Conservation (phyloP, 2,888 invertebrate species). For the Melangyna quadrimaculata region DNA sequence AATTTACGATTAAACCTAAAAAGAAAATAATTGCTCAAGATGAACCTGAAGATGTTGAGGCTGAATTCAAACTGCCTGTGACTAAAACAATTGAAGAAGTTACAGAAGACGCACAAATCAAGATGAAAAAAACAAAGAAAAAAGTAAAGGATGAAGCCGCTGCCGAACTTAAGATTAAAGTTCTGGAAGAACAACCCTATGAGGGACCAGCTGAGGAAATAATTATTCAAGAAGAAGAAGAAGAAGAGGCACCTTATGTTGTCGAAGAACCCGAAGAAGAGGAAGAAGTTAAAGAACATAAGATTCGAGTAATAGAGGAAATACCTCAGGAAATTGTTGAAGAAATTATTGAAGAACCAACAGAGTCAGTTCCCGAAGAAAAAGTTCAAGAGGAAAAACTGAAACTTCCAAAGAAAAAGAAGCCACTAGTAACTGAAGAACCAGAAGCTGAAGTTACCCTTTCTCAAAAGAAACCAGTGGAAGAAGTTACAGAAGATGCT, state of each 20-base stretch:
- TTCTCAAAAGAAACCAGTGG: conserved; percentile 76
- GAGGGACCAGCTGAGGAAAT: conserved; percentile 72
- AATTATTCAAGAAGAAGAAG: conserved; percentile 73
- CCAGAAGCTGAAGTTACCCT: conserved; percentile 77
- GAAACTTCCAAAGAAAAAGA: conserved; percentile 76
- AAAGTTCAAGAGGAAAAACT: conserved; percentile 72
- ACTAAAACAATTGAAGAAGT: conserved; percentile 76
- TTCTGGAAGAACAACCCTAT: conserved; percentile 76
- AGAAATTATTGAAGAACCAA: conserved; percentile 48
- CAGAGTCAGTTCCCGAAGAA: conserved; percentile 72
- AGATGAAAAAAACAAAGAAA: conserved; percentile 76
- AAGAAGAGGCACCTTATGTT: conserved; percentile 69
- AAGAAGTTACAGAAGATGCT: conserved; percentile 68
- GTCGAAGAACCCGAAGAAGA: conserved; percentile 76
- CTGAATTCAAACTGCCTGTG: conserved; percentile 74
- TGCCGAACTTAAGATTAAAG: conserved; percentile 76
- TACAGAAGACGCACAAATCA: conserved; percentile 76
- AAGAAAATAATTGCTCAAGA: conserved; percentile 62
- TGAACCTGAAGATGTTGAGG: conserved; percentile 76
- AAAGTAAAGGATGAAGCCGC: conserved; percentile 75
- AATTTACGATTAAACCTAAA: conserved; percentile 68
- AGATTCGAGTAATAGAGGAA: conserved; percentile 75
- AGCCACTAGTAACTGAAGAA: conserved; percentile 73
- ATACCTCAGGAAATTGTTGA: conserved; percentile 72
- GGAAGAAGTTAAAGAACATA: conserved; percentile 76